Evolutionary conservation across 2,797 vertebrate genomes (phyloP), one percentile per base, ranked within the genome.

Genomic region (Acrocephalus scirpaceus): DNA sequence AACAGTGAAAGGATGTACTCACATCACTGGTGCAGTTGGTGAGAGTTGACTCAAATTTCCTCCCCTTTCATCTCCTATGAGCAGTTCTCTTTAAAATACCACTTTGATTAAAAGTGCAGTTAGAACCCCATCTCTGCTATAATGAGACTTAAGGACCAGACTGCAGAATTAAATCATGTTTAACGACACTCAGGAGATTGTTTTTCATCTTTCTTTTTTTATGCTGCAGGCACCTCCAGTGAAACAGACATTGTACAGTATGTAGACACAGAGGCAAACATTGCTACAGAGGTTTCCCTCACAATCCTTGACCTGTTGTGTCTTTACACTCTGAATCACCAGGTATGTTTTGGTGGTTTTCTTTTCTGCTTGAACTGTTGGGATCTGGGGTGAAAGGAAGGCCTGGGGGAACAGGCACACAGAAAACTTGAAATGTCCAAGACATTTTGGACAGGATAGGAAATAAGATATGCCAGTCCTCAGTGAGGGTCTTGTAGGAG

Each of bases 201-300:
- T 10, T 86, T 85, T 50, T 84, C 9, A 8, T 86, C n/a, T 90
- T 79, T 54, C 74, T 60, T 86, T 48, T 72, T 32, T 21, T 67
- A 45, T 78, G 30, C 90, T 95, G 5, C 83, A 98, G 99, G 98
- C 75, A 98, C 94, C 66, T 98, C 98, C 93, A 98, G 96, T 79
- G 99, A 99, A 65, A 99, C 98, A 13, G 99, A 99, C 92, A 98
- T 98, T 10, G 95, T 99, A 38, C 99, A 98, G 93, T 99, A 99
- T 0, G 99, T 99, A 58, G 99, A 99, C 95, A 98, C 99, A 1
- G 99, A 99, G 88, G 99, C 99, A 26, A 99, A 99, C 83, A 97
- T 99, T 88, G 99, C 99, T 57, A 99, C 99, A 1, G 99, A 99
- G 91, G 99, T 99, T 79, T 97, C 99, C 51, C 98, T 99, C 61